Base-by-base conservation (phyloP, 2,113 vertebrate species). In the Caranx ignobilis region DNA sequence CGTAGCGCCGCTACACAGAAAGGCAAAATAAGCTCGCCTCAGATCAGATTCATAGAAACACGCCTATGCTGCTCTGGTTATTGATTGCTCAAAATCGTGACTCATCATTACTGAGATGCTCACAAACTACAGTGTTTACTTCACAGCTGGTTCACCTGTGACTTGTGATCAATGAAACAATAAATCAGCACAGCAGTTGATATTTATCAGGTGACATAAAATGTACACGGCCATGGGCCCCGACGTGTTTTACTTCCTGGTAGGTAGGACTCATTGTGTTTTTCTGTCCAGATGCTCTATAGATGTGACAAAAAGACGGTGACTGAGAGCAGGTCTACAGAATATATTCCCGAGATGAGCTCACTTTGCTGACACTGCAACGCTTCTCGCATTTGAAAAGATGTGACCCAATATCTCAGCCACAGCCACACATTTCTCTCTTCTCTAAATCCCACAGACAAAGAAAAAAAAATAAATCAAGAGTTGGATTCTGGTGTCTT, bases 11-110 rank as follows among this genome's bases (percentile, higher is more conserved):
- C 62, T 47, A 64, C 67, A 71, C 62, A 61, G 41, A 73, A 66
- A 69, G 35, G 2, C 43, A 54, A n/a, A 39, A 32, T 13, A 21
- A 4, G 16, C 57, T 47, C 6, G 0, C 21, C 8, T 26, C 71
- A 56, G 39, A 76, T 79, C 50, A 83, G 11, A 84, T 75, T 80
- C 55, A 71, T 54, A 67, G 55, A 71, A 71, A 79, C 64, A 5
- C 47, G 52, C 34, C 39, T 19, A 0, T 9, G 19, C 56, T 48
- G 65, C 26, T 50, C 60, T 6, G 21, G 11, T 60, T 71, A 41
- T 67, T 35, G 37, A 63, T 67, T 15, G 19, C 50, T 26, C 60
- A 43, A 41, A 52, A 45, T 8, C 18, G 0, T 11, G 47, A 39
- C 35, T 64, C 45, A 31, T 35, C 57, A 12, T 48, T 59, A 76